Conservation (phyloP, 2,888 invertebrate genomes). For the Ornithoptera priamus region DNA sequence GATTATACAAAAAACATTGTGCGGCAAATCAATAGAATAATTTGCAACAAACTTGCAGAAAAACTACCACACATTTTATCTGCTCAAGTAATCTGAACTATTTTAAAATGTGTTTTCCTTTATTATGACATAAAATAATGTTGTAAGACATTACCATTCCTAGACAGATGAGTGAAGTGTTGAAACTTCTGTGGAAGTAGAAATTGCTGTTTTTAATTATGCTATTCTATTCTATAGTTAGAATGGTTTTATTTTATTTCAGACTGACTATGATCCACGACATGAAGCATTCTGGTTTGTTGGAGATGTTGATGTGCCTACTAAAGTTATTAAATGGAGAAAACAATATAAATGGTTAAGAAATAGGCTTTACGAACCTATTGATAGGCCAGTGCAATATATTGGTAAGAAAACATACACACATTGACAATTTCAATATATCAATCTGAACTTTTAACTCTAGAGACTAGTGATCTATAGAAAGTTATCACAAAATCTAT, state of each 20-base stretch:
- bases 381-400: conserved; percentile 86
- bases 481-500: no score
- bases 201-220: no score
- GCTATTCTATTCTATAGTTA: no score
- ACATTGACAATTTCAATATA: no score
- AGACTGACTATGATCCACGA: conserved; percentile 88
- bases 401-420: conserved; percentile 60
- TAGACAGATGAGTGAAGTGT: no score
- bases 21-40: conserved; percentile 84
- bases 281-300: conserved; percentile 93
- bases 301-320: conserved; percentile 84
- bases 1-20: conserved; percentile 74
- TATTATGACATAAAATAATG: no score
- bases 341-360: conserved; percentile 61
- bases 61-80: conserved; percentile 82
- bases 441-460: no score
- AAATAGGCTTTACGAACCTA: conserved; percentile 72
- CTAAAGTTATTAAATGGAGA: conserved; percentile 60
- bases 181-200: no score
- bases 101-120: no score
- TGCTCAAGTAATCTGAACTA: conserved; percentile 69
- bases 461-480: no score
- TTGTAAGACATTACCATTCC: no score
- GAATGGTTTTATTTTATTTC: conserved; percentile 38
- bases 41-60: conserved; percentile 80